Percentiles rank a stretch among this genome's conserved stretches.
These are phyloP conservation scores for Chionomys nivalis DNA, from an alignment of 2,113 vertebrate genomes.

Conservation along the genomic window DNA sequence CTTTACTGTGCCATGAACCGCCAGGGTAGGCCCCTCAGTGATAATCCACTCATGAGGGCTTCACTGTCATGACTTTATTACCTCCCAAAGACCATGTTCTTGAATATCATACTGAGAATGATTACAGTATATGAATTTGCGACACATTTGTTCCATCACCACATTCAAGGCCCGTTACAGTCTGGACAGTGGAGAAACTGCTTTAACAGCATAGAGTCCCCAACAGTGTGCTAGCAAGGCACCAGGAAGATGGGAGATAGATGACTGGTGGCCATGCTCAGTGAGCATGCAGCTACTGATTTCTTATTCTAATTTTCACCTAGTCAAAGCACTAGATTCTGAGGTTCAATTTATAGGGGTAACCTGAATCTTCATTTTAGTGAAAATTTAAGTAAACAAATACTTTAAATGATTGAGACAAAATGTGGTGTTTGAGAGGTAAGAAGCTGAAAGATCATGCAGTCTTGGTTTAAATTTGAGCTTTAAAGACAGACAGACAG, in stretches of 20 bases:
- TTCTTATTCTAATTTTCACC: neutral
- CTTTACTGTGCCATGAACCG: neutral
- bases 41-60: neutral
- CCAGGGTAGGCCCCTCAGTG: neutral
- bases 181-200: neutral
- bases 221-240: neutral
- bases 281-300: no score
- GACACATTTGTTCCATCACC: neutral
- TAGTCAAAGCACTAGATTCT: conserved; percentile 35
- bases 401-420: conserved; percentile 39
- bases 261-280: neutral
- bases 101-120: neutral
- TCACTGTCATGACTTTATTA: neutral
- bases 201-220: neutral
- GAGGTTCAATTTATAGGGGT: neutral
- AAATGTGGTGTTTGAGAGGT: neutral
- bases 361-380: conserved; percentile 33
- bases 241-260: neutral
- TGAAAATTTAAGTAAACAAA: conserved; percentile 8
- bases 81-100: neutral
- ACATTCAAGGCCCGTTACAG: neutral
- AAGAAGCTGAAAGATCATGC: neutral
- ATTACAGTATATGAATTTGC: neutral
- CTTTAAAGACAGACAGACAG: neutral
- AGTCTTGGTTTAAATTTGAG: neutral